Base-by-base conservation (phyloP, 2,797 vertebrate species). In the Caiman crocodilus region DNA sequence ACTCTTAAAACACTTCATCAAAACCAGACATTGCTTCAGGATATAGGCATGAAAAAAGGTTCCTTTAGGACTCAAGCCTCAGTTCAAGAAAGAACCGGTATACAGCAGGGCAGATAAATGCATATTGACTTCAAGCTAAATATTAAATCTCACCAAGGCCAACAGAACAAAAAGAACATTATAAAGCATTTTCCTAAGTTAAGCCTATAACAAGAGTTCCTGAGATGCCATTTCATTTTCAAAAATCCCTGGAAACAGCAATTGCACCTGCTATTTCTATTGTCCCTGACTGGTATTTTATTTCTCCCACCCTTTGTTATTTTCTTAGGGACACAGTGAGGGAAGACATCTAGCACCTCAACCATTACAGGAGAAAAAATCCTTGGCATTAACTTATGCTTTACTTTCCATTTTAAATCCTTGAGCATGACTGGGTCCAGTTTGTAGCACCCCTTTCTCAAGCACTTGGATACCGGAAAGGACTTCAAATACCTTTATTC, bases 301-400 rank as follows among this genome's bases (percentile, higher is more conserved):
- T 20, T 11, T 7, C 17, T 42, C 2, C 2, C 12, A 32, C 5
- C 3, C 13, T 12, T 65, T 4, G n/a, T 57, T 14, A 28, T 65
- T 82, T 81, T 59, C 63, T 32, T 5, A 1, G 1, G 1, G 2
- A 1, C 71, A 14, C 61, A 82, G 14, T 77, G 88, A 69, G 3
- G 82, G 11, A 12, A 59, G 65, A 25, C 6, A 56, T 17, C 3
- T 63, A 76, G 64, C 77, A 1, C 67, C 9, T 4, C 14, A 26
- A 3, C 32, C 71, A 56, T 14, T 23, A 18, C 9, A 81, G 50
- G 65, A 18, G 14, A 58, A 76, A 50, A 14, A 8, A 35, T 42
- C 1, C 21, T 0, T 0, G 7, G 25, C 10, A 50, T 0, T 56
- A 64, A 67, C 17, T 85, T 28, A 26, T 55, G 5, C 0, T 79